phyloP scores from a whole-genome alignment of 2,888 invertebrate genomes.

The Thymelicus lineola region DNA sequence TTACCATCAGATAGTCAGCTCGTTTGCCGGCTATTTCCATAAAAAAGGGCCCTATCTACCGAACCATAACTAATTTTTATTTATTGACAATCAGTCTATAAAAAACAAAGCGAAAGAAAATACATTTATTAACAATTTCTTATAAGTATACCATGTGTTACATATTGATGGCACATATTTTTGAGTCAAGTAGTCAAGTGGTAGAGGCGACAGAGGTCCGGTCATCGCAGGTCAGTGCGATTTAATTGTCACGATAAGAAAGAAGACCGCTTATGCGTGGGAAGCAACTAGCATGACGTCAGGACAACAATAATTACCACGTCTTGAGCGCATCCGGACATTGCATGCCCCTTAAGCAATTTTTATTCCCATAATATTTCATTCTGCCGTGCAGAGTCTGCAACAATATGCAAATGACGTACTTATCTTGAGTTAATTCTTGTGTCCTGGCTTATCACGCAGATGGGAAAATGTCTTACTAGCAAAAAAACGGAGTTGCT shows the following conservation, averaged over 20 bases:
- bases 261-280: slow-evolving; percentile 61
- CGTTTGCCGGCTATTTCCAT: no score
- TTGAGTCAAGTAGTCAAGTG: slow-evolving; percentile 13
- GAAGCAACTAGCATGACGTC: slow-evolving; percentile 63
- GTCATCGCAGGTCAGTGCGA: slow-evolving; percentile 64
- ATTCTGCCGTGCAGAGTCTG: slow-evolving; percentile 17
- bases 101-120: no score
- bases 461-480: slow-evolving; percentile 25
- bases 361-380: slow-evolving; percentile 37
- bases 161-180: not conserved
- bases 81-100: no score
- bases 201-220: slow-evolving; percentile 47
- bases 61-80: no score
- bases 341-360: slow-evolving; percentile 17
- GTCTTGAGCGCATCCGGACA: slow-evolving; percentile 55
- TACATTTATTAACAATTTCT: no score
- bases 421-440: slow-evolving; percentile 29
- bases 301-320: slow-evolving; percentile 58
- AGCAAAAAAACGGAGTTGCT: not conserved
- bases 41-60: no score
- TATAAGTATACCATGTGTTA: not conserved
- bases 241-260: slow-evolving; percentile 71
- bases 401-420: slow-evolving; percentile 35
- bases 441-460: slow-evolving; percentile 27
- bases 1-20: no score